A percentile compares a stretch with the other conserved stretches of the same genome.
Evolutionary conservation across 2,113 vertebrate species (phyloP).

Genomic region (Hucho hucho): DNA sequence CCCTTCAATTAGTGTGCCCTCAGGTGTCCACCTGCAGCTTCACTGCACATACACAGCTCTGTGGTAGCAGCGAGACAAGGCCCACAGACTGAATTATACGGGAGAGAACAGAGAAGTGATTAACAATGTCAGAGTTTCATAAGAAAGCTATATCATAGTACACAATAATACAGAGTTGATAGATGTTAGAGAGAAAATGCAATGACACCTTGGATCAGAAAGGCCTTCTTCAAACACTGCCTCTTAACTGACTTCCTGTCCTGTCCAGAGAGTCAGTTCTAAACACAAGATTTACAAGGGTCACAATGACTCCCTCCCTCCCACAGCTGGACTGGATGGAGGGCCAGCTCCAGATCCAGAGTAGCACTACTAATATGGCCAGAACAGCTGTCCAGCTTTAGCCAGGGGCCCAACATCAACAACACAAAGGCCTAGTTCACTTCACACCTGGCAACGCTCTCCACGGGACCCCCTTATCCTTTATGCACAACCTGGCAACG

Average conservation of each 20-base stretch:
- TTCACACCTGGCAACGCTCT: slow-evolving; percentile 13
- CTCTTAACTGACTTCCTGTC: background rate
- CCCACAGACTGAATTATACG: background rate
- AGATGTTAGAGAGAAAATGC: too few species aligned
- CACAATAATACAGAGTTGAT: too few species aligned
- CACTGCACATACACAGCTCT: too few species aligned
- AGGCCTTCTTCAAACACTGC: too few species aligned
- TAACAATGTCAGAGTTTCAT: background rate
- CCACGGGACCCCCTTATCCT: background rate
- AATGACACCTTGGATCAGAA: too few species aligned
- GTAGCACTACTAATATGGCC: background rate
- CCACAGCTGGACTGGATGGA: background rate
- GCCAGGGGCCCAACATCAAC: background rate
- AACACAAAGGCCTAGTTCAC: too few species aligned
- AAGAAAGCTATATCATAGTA: background rate
- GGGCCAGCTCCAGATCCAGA: background rate
- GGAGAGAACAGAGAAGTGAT: background rate
- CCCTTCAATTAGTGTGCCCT: slow-evolving; percentile 55
- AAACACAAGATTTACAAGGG: background rate
- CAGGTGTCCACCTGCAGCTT: slow-evolving; percentile 65
- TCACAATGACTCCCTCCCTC: background rate
- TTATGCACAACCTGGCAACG: background rate
- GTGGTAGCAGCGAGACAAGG: background rate
- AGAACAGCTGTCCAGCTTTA: background rate
- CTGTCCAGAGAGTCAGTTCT: background rate